Percentiles rank a stretch among this genome's conserved stretches.
phyloP scores from a whole-genome alignment of 2,888 invertebrate genomes.

The Mesorhabditis spiculigera region DNA sequence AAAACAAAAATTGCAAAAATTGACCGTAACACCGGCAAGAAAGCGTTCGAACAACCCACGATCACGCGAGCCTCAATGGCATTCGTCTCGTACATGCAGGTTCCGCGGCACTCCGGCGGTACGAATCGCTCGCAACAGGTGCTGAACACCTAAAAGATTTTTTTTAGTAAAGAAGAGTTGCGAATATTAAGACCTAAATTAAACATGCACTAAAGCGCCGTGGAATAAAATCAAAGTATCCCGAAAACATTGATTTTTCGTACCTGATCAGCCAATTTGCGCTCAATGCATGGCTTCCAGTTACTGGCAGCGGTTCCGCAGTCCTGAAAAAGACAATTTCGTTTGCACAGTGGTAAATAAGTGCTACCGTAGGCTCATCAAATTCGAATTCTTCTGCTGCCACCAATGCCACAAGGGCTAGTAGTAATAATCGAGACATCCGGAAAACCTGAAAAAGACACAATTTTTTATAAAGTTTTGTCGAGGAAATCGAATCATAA shows the following conservation, averaged over 20 bases:
- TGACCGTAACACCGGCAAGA: neutral
- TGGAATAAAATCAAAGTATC: neutral
- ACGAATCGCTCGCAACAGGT: conserved; percentile 56
- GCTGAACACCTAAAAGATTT: conserved; percentile 38
- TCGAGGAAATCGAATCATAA: too few relatives aligned
- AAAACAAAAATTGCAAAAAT: conserved; percentile 1
- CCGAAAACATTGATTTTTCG: neutral
- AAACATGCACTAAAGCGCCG: too few relatives aligned
- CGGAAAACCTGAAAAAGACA: too few relatives aligned
- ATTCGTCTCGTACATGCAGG: conserved; percentile 56
- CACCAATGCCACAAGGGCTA: neutral
- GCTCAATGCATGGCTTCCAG: conserved; percentile 58
- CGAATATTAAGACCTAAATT: neutral
- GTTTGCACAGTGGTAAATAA: neutral
- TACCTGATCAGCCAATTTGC: conserved; percentile 54
- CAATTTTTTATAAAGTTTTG: too few relatives aligned
- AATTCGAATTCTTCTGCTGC: neutral
- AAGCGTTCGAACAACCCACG: conserved; percentile 22
- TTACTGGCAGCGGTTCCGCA: conserved; percentile 50
- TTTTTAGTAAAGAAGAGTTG: neutral
- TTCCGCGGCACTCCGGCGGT: conserved; percentile 55
- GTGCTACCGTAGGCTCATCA: conserved; percentile 1
- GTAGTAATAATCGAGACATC: neutral
- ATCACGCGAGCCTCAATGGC: conserved; percentile 56
- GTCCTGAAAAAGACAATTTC: conserved; percentile 32